These are phyloP conservation scores for Oscheius sp. DNA, from an alignment of 2,888 invertebrate species.

Conservation along the genomic window DNA sequence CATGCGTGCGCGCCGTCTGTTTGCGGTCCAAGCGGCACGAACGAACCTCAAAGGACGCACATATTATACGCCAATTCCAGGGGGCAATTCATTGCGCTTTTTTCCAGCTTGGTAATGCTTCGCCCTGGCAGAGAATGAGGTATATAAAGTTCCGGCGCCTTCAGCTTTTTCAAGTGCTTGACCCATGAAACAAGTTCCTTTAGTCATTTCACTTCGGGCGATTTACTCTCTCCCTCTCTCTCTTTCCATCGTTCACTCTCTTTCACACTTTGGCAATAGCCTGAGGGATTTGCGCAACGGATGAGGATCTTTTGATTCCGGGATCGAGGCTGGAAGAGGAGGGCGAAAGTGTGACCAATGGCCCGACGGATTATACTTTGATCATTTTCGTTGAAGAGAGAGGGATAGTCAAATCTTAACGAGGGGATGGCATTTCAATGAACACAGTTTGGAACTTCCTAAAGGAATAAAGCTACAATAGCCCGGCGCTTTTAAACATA, in stretches of 20 bases:
- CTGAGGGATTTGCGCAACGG: neutral
- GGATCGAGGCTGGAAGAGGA: neutral
- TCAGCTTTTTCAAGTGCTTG: conserved; percentile 25
- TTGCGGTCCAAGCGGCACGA: conserved; percentile 28
- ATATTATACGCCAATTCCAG: conserved; percentile 13
- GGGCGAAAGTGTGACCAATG: too few species aligned
- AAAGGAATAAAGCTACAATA: too few species aligned
- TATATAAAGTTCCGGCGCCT: neutral
- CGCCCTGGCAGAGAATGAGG: too few species aligned
- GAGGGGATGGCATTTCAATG: too few species aligned
- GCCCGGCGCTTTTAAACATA: too few species aligned
- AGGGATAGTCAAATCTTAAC: too few species aligned
- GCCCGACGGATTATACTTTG: too few species aligned
- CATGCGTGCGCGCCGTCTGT: conserved; percentile 3
- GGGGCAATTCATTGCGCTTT: too few species aligned
- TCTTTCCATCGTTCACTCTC: neutral
- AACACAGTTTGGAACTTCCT: too few species aligned
- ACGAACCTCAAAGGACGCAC: conserved; percentile 26
- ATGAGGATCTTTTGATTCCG: neutral
- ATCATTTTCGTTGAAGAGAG: too few species aligned
- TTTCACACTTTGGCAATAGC: neutral
- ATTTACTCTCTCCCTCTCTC: neutral
- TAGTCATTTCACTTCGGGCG: neutral
- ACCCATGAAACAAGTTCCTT: conserved; percentile 15
- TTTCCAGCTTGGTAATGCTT: too few species aligned